A percentile compares a stretch with the other conserved stretches of the same genome.
phyloP scores from a whole-genome alignment of 1,140 invertebrate genomes.

The Drosophila orena region DNA sequence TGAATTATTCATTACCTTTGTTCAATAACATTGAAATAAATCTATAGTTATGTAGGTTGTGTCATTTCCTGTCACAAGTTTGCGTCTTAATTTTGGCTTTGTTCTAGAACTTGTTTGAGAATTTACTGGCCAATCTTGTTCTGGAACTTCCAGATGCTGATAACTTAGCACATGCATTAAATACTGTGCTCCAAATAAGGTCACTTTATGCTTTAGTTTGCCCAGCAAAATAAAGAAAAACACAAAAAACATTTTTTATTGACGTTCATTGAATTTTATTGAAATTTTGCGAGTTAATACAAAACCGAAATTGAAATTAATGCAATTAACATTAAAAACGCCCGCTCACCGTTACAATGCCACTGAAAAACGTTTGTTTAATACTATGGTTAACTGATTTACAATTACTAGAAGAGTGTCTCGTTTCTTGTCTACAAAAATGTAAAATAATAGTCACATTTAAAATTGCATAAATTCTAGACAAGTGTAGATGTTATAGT shows the following conservation, averaged over 20 bases:
- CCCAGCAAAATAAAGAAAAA: neutral
- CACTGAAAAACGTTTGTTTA: constrained; percentile 75
- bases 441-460: constrained; percentile 80
- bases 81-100: neutral
- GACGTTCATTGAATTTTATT: constrained; percentile 82
- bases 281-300: constrained; percentile 80
- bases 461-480: constrained; percentile 80
- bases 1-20: neutral
- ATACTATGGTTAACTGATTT: constrained; percentile 82
- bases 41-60: neutral
- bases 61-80: neutral
- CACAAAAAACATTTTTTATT: constrained; percentile 28
- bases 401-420: constrained; percentile 72
- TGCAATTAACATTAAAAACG: constrained; percentile 79
- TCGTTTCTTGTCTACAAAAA: constrained; percentile 75
- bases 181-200: too few relatives aligned
- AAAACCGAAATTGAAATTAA: constrained; percentile 74
- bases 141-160: neutral
- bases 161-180: neutral
- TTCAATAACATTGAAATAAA: neutral
- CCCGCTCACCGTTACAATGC: constrained; percentile 73
- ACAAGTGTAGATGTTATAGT: constrained; percentile 72
- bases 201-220: neutral
- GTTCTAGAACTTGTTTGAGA: neutral
- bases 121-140: neutral